These are phyloP conservation scores for Ruditapes philippinarum DNA, from an alignment of 1,140 invertebrate species.

Conservation along the genomic window DNA sequence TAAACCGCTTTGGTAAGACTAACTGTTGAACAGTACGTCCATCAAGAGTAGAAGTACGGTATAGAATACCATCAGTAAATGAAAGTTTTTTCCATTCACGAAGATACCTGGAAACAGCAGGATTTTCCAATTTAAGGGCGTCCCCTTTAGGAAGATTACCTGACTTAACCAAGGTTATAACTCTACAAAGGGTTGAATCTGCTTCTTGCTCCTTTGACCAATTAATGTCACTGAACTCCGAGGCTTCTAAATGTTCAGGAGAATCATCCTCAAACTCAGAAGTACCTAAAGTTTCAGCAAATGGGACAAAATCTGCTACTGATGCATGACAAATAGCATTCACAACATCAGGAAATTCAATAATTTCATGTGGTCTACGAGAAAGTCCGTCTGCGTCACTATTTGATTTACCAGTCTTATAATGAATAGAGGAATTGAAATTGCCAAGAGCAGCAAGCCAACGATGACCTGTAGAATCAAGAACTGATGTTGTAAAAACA, in stretches of 20 bases:
- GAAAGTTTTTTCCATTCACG: conserved; percentile 55
- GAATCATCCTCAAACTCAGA: not conserved
- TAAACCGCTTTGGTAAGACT: conserved; percentile 30
- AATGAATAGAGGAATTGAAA: too few species aligned
- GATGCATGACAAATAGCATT: not conserved
- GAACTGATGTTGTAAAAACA: not conserved
- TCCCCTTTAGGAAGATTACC: too few species aligned
- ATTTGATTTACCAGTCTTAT: not conserved
- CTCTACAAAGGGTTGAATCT: not conserved
- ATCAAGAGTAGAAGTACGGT: not conserved
- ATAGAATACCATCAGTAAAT: conserved; percentile 24
- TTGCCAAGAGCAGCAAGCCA: not conserved
- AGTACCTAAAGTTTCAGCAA: not conserved
- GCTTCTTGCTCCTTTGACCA: not conserved
- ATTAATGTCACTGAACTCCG: not conserved
- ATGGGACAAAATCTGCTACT: not conserved
- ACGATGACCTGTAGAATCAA: conserved; percentile 33
- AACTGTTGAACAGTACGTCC: conserved; percentile 18
- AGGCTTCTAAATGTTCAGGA: too few species aligned
- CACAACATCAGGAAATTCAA: not conserved
- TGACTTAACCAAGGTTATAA: too few species aligned
- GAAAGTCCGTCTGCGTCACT: not conserved
- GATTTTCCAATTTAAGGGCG: too few species aligned
- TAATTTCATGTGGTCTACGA: not conserved
- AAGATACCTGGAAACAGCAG: conserved; percentile 8